Evolutionary conservation across 1,140 invertebrate species (phyloP).

Genomic region (Megathymus violae): DNA sequence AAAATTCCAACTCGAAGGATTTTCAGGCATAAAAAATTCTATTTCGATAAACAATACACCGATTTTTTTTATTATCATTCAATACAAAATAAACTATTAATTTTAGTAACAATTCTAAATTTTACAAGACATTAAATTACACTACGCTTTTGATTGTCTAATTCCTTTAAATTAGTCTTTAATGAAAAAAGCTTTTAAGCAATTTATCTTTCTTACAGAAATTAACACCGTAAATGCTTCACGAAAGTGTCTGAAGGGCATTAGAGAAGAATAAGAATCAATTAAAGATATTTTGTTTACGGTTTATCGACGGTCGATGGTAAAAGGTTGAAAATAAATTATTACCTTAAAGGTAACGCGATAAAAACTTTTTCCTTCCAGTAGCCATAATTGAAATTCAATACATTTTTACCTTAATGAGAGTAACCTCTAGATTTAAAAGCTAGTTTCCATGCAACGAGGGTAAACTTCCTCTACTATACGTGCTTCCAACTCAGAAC

Average conservation of each 20-base stretch:
- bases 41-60: too few species aligned
- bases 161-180: not conserved
- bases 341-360: conserved; percentile 18
- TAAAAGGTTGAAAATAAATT: conserved; percentile 22
- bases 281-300: conserved; percentile 27
- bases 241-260: conserved; percentile 24
- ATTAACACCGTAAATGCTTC: conserved; percentile 24
- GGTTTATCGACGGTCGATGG: conserved; percentile 20
- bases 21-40: too few species aligned
- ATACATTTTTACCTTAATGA: conserved; percentile 12
- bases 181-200: conserved; percentile 22
- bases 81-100: too few species aligned
- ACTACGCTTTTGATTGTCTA: not conserved
- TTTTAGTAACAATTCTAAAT: too few species aligned
- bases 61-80: too few species aligned
- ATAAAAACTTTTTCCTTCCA: conserved; percentile 4
- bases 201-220: conserved; percentile 29
- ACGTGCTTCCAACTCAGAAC: conserved; percentile 25
- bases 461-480: conserved; percentile 9
- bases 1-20: too few species aligned
- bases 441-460: not conserved
- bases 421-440: not conserved
- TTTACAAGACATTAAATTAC: not conserved
- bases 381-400: too few species aligned
- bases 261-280: conserved; percentile 31